A percentile compares a stretch with the other conserved stretches of the same genome.
These are phyloP conservation scores for Seriola quinqueradiata DNA, from an alignment of 2,113 vertebrate species.

Conservation along the genomic window DNA sequence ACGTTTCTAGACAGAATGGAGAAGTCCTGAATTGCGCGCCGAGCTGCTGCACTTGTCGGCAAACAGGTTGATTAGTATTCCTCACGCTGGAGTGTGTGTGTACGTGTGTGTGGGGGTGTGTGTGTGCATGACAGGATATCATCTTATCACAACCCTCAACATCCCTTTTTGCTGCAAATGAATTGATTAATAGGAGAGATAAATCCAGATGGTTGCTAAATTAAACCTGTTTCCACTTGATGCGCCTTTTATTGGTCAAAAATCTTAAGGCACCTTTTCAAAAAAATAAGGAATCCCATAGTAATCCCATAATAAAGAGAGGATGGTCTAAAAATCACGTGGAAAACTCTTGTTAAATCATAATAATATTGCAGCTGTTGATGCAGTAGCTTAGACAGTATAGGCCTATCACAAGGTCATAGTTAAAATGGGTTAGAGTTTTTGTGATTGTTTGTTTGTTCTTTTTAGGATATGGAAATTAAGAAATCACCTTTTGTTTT, in stretches of 20 bases:
- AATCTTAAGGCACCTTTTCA: background rate
- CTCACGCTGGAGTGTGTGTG: constrained; percentile 27
- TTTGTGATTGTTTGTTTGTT: background rate
- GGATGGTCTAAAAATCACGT: constrained; percentile 1
- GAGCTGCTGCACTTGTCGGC: constrained; percentile 67
- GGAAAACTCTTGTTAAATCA: background rate
- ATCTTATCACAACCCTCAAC: constrained; percentile 50
- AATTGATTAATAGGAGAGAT: constrained; percentile 18
- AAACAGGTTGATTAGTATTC: constrained; percentile 82
- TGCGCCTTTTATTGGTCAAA: background rate
- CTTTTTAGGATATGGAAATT: background rate
- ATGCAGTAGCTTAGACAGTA: background rate
- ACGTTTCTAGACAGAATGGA: constrained; percentile 28
- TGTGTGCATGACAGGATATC: constrained; percentile 39
- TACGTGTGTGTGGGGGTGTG: constrained; percentile 24
- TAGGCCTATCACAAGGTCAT: background rate
- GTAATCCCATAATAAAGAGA: background rate
- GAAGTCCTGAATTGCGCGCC: constrained; percentile 71
- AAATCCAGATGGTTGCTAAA: background rate
- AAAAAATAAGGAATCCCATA: background rate
- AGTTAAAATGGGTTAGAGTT: background rate
- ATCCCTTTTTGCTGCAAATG: background rate
- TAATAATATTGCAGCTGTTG: background rate
- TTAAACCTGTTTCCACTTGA: constrained; percentile 22
- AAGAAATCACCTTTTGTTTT: background rate